phyloP scores from a whole-genome alignment of 2,797 vertebrate genomes.

The Chanos chanos region DNA sequence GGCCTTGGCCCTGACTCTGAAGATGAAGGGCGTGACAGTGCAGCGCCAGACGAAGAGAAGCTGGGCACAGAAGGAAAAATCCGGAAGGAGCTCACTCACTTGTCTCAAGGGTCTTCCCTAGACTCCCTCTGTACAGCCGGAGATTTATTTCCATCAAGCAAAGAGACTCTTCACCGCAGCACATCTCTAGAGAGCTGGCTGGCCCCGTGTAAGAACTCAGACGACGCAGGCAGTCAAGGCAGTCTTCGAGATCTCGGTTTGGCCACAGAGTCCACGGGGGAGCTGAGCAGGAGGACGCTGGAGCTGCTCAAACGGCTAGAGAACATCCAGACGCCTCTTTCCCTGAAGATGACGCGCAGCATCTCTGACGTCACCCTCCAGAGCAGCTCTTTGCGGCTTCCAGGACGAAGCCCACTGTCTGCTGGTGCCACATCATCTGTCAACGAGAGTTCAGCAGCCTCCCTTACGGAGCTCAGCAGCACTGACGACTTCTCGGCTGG shows the following conservation, averaged over 20 bases:
- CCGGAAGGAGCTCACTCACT: slow-evolving; percentile 55
- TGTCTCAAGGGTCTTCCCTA: slow-evolving; percentile 83
- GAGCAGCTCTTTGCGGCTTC: slow-evolving; percentile 74
- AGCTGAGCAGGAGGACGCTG: slow-evolving; percentile 93
- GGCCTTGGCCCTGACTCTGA: slow-evolving; percentile 57
- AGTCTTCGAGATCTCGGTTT: slow-evolving; percentile 76
- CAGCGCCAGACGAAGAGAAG: slow-evolving; percentile 52
- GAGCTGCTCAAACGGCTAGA: slow-evolving; percentile 93
- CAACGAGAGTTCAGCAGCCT: slow-evolving; percentile 85
- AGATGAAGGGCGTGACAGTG: slow-evolving; percentile 56
- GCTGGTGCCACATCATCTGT: slow-evolving; percentile 74
- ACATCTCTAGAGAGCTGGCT: slow-evolving; percentile 89
- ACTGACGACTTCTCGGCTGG: slow-evolving; percentile 87
- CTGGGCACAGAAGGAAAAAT: slow-evolving; percentile 47
- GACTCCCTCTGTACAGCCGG: slow-evolving; percentile 83
- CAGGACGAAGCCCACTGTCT: slow-evolving; percentile 58
- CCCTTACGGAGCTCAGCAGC: slow-evolving; percentile 90
- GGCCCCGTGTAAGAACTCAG: slow-evolving; percentile 74
- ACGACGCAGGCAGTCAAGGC: slow-evolving; percentile 76
- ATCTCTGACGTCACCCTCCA: slow-evolving; percentile 89
- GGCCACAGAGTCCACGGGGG: slow-evolving; percentile 75
- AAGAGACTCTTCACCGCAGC: slow-evolving; percentile 77
- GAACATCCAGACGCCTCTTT: slow-evolving; percentile 88
- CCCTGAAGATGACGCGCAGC: slow-evolving; percentile 87
- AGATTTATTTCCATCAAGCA: slow-evolving; percentile 74